Base-by-base conservation (phyloP, 2,797 vertebrate species). In the Melopsittacus undulatus region DNA sequence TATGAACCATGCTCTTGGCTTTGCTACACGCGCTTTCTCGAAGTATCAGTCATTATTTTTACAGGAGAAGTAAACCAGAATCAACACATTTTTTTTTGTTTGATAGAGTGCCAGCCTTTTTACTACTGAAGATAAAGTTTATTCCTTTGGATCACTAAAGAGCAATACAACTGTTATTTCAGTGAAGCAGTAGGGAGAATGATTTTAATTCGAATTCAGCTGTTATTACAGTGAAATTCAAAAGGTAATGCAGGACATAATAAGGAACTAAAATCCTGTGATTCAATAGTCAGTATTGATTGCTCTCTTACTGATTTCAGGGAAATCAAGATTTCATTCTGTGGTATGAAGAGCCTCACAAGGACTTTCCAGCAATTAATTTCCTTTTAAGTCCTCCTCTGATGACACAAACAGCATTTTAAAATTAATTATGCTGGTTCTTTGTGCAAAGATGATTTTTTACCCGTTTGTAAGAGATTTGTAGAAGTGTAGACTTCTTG, bases 351-450 rank as follows among this genome's bases (percentile, higher is more conserved):
- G 29, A 86, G 26, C 52, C 46, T 85, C 32, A 64, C n/a, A 92
- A 88, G 49, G 83, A 56, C 70, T 95, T 92, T 70, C 40, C 48
- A 82, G 54, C 48, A 87, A 84, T 92, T 96, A 88, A 91, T 96
- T 94, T 92, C 36, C 26, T 88, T 87, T 86, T 79, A 95, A 94
- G 45, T 56, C 36, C 11, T 83, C 64, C 36, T 92, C 62, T 78
- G 36, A 59, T 88, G 38, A 24, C 42, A 90, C 74, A 74, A 87
- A 56, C 10, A 29, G 14, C 56, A 78, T 88, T 72, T 94, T 81
- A 40, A 83, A 92, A 83, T 90, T 36, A 87, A 81, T 89, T 74
- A 79, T 84, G 12, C 23, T 84, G 10, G 8, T 56, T 88, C 43
- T 91, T 92, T 90, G 23, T 90, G 57, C 52, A 87, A 76, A 81